Evolutionary conservation across 2,888 invertebrate genomes (phyloP).

Genomic region (Dolichopus griseipennis): DNA sequence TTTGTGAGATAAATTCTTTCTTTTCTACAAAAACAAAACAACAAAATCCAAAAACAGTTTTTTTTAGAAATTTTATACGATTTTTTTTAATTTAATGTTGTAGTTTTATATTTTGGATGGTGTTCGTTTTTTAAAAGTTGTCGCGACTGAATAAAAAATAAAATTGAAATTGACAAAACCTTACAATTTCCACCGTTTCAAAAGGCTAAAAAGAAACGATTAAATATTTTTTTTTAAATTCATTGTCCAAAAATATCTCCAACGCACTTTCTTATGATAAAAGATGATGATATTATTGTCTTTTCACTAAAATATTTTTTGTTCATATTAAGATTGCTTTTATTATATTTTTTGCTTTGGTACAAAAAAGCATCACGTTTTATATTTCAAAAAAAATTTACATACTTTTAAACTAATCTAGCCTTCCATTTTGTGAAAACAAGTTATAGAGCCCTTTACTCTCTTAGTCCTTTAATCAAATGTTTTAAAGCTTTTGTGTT

Average conservation of each 20-base stretch:
- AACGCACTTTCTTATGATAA: neutral
- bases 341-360: no score
- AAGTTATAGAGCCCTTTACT: no score
- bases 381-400: no score
- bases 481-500: no score
- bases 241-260: slow-evolving; percentile 1
- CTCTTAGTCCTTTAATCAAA: no score
- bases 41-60: no score
- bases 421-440: no score
- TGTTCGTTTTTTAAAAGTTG: neutral
- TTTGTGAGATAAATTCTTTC: neutral
- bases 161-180: neutral
- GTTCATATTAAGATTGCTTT: no score
- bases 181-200: neutral
- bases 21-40: no score
- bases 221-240: neutral
- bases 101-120: neutral
- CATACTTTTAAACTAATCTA: no score
- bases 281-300: neutral
- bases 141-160: neutral
- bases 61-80: neutral
- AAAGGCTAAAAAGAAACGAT: neutral
- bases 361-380: no score
- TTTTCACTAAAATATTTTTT: neutral
- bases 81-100: neutral